These are phyloP conservation scores for Sorex fumeus DNA, from an alignment of 2,113 vertebrate species.

Conservation along the genomic window DNA sequence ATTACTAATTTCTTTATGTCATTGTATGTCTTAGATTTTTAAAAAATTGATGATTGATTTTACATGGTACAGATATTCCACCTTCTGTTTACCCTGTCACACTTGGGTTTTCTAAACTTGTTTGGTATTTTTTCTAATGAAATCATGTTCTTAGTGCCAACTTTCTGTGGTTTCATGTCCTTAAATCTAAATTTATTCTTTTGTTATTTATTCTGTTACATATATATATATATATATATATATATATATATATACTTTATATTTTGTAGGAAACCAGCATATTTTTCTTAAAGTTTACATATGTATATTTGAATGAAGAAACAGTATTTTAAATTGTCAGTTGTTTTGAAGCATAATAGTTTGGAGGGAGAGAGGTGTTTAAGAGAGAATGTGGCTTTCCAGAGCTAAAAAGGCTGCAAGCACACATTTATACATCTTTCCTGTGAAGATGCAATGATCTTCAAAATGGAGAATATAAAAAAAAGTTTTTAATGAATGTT, in stretches of 20 bases:
- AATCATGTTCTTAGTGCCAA: constrained; percentile 9
- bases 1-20: background rate
- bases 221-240: background rate
- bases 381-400: too few species aligned
- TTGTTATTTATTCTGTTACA: background rate
- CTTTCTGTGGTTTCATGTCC: background rate
- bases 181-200: constrained; percentile 45
- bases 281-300: background rate
- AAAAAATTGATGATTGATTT: background rate
- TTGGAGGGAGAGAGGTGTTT: background rate
- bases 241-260: background rate
- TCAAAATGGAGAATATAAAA: too few species aligned
- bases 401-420: background rate
- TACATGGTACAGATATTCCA: background rate
- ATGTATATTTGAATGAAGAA: background rate
- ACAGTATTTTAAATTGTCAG: too few species aligned
- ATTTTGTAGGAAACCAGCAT: background rate
- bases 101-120: background rate
- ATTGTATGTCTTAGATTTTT: background rate
- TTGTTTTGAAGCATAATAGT: background rate
- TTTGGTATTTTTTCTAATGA: background rate
- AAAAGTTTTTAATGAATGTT: background rate
- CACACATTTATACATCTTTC: too few species aligned
- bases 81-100: background rate
- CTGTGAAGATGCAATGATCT: too few species aligned